These are phyloP conservation scores for Chelonus formosanus DNA, from an alignment of 2,888 invertebrate genomes.

Conservation along the genomic window DNA sequence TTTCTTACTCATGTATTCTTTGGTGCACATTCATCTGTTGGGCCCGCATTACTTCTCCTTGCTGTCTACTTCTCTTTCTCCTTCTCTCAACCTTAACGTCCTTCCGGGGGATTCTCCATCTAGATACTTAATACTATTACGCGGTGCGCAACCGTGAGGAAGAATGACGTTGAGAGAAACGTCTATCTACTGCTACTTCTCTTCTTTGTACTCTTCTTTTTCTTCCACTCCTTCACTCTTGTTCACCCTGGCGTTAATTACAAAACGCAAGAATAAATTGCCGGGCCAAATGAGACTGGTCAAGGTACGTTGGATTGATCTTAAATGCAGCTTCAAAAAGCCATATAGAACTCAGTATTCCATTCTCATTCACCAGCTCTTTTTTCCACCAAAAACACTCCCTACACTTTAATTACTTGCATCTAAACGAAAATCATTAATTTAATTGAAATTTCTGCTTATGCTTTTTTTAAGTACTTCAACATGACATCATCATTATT, in stretches of 20 bases:
- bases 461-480: no score
- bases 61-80: constrained; percentile 5
- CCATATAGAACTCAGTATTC: no score
- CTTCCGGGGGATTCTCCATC: constrained; percentile 32
- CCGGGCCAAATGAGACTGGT: constrained; percentile 50
- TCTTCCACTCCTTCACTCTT: constrained; percentile 38
- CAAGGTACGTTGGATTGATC: neutral
- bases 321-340: no score
- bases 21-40: constrained; percentile 36
- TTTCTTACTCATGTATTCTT: constrained; percentile 32
- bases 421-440: no score
- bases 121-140: constrained; percentile 28
- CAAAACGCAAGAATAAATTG: constrained; percentile 60
- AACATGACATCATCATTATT: no score
- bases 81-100: constrained; percentile 38
- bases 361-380: no score
- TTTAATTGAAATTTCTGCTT: no score
- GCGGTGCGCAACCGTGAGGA: constrained; percentile 22
- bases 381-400: no score
- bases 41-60: constrained; percentile 12
- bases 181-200: constrained; percentile 38
- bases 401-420: no score
- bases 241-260: constrained; percentile 56
- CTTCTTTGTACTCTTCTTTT: constrained; percentile 39
- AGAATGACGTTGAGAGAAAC: constrained; percentile 34